These are phyloP conservation scores for Andrena flavipes DNA, from an alignment of 2,888 invertebrate genomes.

Conservation along the genomic window DNA sequence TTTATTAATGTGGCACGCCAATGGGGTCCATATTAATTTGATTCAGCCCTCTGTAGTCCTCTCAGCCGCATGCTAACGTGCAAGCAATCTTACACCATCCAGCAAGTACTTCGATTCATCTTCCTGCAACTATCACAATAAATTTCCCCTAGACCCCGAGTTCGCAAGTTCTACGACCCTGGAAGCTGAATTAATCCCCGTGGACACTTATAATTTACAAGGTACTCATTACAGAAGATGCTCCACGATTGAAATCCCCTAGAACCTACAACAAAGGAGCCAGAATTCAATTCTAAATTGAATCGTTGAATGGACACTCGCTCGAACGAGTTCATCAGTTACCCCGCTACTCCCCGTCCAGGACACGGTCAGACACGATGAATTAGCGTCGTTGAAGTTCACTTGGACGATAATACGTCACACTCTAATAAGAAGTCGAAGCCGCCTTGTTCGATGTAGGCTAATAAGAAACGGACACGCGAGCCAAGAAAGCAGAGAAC, in stretches of 20 bases:
- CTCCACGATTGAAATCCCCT: no score
- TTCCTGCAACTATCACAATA: no score
- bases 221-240: background rate
- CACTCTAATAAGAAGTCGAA: constrained; percentile 71
- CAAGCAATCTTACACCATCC: background rate
- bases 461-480: constrained; percentile 68
- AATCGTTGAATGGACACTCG: background rate
- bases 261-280: no score
- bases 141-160: background rate
- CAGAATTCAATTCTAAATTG: no score
- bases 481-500: constrained; percentile 55
- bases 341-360: background rate
- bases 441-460: constrained; percentile 48
- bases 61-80: background rate
- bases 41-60: background rate
- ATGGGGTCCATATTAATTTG: constrained; percentile 22
- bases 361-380: constrained; percentile 9
- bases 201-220: background rate
- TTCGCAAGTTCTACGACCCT: background rate
- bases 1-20: background rate
- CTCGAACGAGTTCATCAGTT: background rate
- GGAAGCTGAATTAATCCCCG: background rate
- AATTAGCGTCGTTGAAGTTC: constrained; percentile 60
- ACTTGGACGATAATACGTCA: constrained; percentile 65
- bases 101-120: background rate